These are phyloP conservation scores for Operophtera brumata DNA, from an alignment of 2,888 invertebrate genomes.

Conservation along the genomic window DNA sequence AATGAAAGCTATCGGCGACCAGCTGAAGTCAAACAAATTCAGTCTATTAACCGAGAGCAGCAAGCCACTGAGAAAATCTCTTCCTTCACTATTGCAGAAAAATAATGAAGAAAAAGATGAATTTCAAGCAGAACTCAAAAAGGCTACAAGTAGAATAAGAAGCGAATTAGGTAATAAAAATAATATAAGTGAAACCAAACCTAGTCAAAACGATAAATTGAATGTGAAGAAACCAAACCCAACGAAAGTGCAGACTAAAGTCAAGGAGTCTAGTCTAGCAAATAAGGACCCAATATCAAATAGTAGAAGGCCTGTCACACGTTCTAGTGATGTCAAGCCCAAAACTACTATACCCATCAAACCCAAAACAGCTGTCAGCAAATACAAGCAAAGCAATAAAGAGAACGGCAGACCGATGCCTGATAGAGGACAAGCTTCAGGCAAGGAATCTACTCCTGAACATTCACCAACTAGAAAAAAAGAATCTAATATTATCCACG, in stretches of 20 bases:
- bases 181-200: conserved; percentile 72
- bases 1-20: conserved; percentile 61
- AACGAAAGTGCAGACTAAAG: conserved; percentile 73
- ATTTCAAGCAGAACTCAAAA: conserved; percentile 77
- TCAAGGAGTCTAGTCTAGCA: conserved; percentile 76
- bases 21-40: conserved; percentile 56
- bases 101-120: conserved; percentile 79
- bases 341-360: conserved; percentile 49
- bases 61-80: conserved; percentile 76
- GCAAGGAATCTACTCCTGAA: conserved; percentile 83
- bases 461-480: conserved; percentile 76
- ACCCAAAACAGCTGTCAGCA: conserved; percentile 45
- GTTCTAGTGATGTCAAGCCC: conserved; percentile 58
- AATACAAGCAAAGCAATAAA: conserved; percentile 55
- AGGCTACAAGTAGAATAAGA: conserved; percentile 77
- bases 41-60: conserved; percentile 58
- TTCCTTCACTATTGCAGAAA: conserved; percentile 75
- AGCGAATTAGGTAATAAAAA: conserved; percentile 71
- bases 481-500: conserved; percentile 38
- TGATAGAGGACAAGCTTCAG: conserved; percentile 81
- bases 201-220: conserved; percentile 71
- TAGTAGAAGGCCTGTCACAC: conserved; percentile 57
- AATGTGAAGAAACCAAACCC: conserved; percentile 62
- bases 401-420: conserved; percentile 60
- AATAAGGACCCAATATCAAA: conserved; percentile 48